Evolutionary conservation across 2,113 vertebrate species (phyloP).

Genomic region (Atractosteus spatula): DNA sequence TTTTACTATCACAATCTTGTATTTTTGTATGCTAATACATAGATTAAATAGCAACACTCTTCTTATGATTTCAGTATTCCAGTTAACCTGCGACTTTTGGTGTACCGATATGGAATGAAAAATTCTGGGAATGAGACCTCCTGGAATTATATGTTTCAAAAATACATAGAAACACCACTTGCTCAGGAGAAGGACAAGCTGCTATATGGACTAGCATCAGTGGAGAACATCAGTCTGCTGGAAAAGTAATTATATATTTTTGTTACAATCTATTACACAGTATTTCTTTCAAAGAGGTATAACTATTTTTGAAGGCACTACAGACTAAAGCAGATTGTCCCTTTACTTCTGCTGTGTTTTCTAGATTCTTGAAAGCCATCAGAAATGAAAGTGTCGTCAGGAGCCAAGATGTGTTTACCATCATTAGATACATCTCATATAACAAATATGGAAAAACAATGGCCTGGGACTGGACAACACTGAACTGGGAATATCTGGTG

Average conservation of each 20-base stretch:
- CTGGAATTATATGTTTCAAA: slow-evolving; percentile 78
- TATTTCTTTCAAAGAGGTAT: no score
- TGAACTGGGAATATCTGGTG: slow-evolving; percentile 91
- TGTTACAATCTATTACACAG: no score
- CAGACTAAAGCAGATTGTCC: neutral
- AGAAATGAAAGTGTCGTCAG: slow-evolving; percentile 76
- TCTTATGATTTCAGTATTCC: slow-evolving; percentile 58
- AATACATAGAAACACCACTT: slow-evolving; percentile 70
- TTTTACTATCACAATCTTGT: no score
- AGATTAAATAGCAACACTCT: neutral
- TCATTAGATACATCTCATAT: slow-evolving; percentile 83
- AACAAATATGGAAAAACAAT: slow-evolving; percentile 83
- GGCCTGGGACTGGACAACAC: slow-evolving; percentile 92
- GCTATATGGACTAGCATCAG: slow-evolving; percentile 87
- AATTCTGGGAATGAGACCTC: slow-evolving; percentile 57
- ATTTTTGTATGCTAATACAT: no score
- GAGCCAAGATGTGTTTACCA: slow-evolving; percentile 87
- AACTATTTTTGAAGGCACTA: no score
- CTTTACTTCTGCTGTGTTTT: slow-evolving; percentile 17
- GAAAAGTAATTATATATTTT: slow-evolving; percentile 59
- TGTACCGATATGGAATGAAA: slow-evolving; percentile 92
- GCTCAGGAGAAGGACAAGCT: slow-evolving; percentile 97
- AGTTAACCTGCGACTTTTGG: slow-evolving; percentile 84
- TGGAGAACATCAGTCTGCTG: slow-evolving; percentile 71
- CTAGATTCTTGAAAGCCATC: slow-evolving; percentile 77